phyloP scores from a whole-genome alignment of 2,888 invertebrate genomes.

The Dasypolia templi region DNA sequence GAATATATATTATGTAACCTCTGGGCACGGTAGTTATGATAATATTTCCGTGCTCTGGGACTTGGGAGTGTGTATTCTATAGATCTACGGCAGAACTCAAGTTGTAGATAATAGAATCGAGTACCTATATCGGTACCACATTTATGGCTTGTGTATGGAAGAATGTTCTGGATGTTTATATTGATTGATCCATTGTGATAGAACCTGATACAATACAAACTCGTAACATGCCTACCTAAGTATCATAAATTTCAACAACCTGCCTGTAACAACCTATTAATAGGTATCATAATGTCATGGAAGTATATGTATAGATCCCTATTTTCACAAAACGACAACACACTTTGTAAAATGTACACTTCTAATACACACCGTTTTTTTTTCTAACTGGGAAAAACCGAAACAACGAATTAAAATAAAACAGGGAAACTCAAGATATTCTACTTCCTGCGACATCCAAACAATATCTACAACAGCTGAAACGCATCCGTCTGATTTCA shows the following conservation, averaged over 20 bases:
- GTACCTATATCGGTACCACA: not conserved
- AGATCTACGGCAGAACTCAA: not conserved
- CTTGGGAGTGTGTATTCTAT: not conserved
- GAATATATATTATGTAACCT: not conserved
- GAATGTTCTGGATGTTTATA: conserved; percentile 1
- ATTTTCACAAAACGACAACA: too few species aligned
- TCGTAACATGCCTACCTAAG: conserved; percentile 20
- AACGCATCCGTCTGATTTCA: conserved; percentile 48
- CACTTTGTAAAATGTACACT: too few species aligned
- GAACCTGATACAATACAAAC: conserved; percentile 28
- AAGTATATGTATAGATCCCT: not conserved
- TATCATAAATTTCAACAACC: conserved; percentile 7
- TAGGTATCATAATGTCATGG: not conserved
- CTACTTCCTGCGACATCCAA: conserved; percentile 7
- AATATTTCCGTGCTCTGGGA: too few species aligned
- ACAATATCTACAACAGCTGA: conserved; percentile 41
- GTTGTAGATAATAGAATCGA: not conserved
- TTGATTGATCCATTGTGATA: conserved; percentile 20
- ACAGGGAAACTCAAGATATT: not conserved
- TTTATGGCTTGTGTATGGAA: not conserved
- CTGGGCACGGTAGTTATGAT: too few species aligned
- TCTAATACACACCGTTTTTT: not conserved
- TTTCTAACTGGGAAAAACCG: not conserved
- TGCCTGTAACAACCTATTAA: not conserved
- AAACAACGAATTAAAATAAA: not conserved